These are phyloP conservation scores for Meloidogyne floridensis DNA, from an alignment of 1,140 invertebrate genomes.

Conservation along the genomic window DNA sequence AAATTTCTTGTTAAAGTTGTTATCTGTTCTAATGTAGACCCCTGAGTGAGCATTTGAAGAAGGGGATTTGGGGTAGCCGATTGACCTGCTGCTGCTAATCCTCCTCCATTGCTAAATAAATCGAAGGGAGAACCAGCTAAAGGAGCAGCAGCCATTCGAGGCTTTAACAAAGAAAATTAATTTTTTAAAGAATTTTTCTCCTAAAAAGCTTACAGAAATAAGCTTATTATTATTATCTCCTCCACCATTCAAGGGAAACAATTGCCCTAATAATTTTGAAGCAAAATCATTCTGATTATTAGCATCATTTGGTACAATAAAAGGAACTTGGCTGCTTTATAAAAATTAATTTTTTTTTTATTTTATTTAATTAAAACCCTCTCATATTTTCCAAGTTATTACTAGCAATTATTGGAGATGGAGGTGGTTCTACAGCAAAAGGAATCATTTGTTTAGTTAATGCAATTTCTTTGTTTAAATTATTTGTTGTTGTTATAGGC, in stretches of 20 bases:
- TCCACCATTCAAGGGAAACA: neutral
- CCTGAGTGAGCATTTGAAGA: constrained; percentile 40
- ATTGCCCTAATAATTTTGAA: neutral
- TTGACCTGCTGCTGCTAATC: constrained; percentile 9
- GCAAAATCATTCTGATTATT: constrained; percentile 1
- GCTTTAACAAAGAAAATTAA: neutral
- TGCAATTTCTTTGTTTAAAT: neutral
- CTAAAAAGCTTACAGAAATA: neutral
- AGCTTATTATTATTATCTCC: neutral
- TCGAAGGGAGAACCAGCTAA: constrained; percentile 38
- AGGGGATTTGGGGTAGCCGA: constrained; percentile 34
- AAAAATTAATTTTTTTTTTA: neutral
- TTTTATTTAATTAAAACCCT: neutral
- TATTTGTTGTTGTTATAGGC: neutral
- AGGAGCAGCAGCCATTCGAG: constrained; percentile 21
- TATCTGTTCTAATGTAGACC: constrained; percentile 54
- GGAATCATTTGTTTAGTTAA: neutral
- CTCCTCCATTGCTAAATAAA: neutral
- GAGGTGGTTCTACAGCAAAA: neutral
- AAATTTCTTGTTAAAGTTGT: constrained; percentile 57
- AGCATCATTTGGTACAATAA: neutral
- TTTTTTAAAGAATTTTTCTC: neutral
- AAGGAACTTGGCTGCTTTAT: neutral
- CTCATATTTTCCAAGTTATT: neutral
- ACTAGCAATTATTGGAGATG: neutral